phyloP scores from a whole-genome alignment of 2,888 invertebrate species.

The Uloborus plumipes region DNA sequence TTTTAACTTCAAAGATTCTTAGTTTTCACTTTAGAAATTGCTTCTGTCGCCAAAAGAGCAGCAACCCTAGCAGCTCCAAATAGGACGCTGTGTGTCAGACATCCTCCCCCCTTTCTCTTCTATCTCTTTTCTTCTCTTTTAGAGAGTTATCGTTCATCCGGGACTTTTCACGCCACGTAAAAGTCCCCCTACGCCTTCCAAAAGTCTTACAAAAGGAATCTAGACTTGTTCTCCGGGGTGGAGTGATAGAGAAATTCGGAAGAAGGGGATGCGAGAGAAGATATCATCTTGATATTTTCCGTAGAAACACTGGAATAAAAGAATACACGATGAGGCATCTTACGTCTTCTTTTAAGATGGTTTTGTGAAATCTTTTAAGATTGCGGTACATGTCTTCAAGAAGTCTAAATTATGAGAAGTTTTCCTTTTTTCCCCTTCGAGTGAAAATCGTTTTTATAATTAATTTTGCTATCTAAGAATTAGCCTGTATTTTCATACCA shows the following conservation, averaged over 20 bases:
- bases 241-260: neutral
- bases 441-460: too few relatives aligned
- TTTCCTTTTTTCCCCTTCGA: too few relatives aligned
- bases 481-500: too few relatives aligned
- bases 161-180: slow-evolving; percentile 52
- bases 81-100: slow-evolving; percentile 48
- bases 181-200: slow-evolving; percentile 9
- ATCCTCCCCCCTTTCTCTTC: neutral
- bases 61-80: slow-evolving; percentile 36
- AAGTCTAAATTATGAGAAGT: too few relatives aligned
- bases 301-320: slow-evolving; percentile 23
- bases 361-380: neutral
- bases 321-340: slow-evolving; percentile 35
- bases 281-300: slow-evolving; percentile 35
- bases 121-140: slow-evolving; percentile 37
- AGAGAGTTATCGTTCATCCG: slow-evolving; percentile 49
- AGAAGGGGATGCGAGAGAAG: slow-evolving; percentile 8
- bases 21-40: too few relatives aligned
- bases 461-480: too few relatives aligned
- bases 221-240: slow-evolving; percentile 27
- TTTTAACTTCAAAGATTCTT: too few relatives aligned
- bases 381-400: too few relatives aligned
- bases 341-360: slow-evolving; percentile 33
- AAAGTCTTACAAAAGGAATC: slow-evolving; percentile 39
- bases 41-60: slow-evolving; percentile 7